Evolutionary conservation across 2,797 vertebrate species (phyloP), one percentile per base, ranked within the genome.

Genomic region (Scarus forsteni): DNA sequence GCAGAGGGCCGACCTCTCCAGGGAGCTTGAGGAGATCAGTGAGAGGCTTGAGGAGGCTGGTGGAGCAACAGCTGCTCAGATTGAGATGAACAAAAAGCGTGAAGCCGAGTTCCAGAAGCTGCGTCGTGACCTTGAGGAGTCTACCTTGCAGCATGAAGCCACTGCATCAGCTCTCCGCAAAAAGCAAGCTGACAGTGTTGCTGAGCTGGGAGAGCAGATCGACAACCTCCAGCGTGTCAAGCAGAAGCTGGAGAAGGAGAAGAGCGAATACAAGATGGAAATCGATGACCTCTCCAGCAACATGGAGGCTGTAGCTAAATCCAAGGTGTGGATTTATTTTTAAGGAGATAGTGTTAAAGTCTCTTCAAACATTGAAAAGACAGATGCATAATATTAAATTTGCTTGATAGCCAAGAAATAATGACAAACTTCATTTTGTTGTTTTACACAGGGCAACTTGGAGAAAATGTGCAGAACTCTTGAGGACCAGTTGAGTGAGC

Each of bases 211-310:
- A 48, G 81, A 83, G 57, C 77, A 83, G 73, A 80, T 83, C 11
- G 77, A 83, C 90, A 96, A 95, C 85, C 93, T 97, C 63, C 96
- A 97, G 63, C 84, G 94, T 0, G 94, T 97, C 52, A 96, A 96
- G 75, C 96, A 96, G 89, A 97, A 97, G 84, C 88, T 97, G 85
- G 94, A 94, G 75, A 96, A 95, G 81, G 96, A 96, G 77, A 96
- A 97, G 85, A 96, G 96, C 0, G 95, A 97, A 62, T 44, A 92
- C 52, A 97, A 96, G 90, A 96, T 97, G 96, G 96, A 96, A 85
- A 93, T 95, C 0, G 95, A 96, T 0, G 95, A 96, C 75, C 1
- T 97, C 40, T 85, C 92, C 48, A 94, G 95, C 44, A 97, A 93
- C 19, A 75, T 96, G 3, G 96, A 96, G 55, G 54, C 92, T 4